These are phyloP conservation scores for Oligia fasciuncula DNA, from an alignment of 2,888 invertebrate species.

Conservation along the genomic window DNA sequence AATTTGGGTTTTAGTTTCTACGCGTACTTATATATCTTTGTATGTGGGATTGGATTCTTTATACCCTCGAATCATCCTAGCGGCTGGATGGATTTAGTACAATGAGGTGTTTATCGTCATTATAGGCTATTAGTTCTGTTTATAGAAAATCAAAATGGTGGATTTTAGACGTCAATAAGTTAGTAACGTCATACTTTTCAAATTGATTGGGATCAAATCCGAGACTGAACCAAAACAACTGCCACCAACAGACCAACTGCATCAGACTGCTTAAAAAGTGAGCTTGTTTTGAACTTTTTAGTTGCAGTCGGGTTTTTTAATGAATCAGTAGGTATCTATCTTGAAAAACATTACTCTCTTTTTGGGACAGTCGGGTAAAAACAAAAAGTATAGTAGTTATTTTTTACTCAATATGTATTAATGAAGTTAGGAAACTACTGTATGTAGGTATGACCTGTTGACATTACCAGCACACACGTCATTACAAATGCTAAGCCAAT, in stretches of 20 bases:
- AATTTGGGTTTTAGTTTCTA: not conserved
- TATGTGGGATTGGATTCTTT: not conserved
- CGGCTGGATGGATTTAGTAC: not conserved
- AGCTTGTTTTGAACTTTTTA: not conserved
- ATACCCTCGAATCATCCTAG: not conserved
- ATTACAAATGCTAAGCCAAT: slow-evolving; percentile 53
- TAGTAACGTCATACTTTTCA: not conserved
- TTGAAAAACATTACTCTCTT: not conserved
- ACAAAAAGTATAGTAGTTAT: not conserved
- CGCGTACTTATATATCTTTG: not conserved
- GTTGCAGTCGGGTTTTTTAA: not conserved
- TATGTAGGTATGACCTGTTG: not conserved
- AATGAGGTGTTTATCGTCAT: not conserved
- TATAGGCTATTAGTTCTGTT: no score
- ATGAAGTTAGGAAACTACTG: not conserved
- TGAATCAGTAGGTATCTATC: not conserved
- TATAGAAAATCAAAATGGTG: no score
- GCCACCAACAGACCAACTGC: not conserved
- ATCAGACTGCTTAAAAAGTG: not conserved
- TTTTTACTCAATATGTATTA: not conserved
- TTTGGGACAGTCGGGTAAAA: not conserved
- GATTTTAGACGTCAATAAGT: no score
- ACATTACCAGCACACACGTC: slow-evolving; percentile 8
- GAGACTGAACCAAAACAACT: not conserved
- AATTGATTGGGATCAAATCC: not conserved